phyloP scores from a whole-genome alignment of 2,888 invertebrate species.

The Meta bourneti region DNA sequence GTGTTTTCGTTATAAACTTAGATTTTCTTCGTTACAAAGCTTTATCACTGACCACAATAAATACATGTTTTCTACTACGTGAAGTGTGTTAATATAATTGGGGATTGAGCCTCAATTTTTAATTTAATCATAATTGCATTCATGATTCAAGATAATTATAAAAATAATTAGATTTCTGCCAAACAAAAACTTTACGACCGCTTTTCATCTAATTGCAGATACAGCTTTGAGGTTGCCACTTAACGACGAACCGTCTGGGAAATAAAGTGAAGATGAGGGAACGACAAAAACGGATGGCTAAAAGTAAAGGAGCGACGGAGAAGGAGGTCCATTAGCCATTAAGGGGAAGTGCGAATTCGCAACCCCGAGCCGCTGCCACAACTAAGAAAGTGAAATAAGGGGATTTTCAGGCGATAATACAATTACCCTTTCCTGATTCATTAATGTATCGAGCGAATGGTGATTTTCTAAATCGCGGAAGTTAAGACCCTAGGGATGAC shows the following conservation, averaged over 20 bases:
- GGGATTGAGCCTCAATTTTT: neutral
- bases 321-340: conserved; percentile 50
- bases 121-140: neutral
- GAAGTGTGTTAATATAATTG: too few species aligned
- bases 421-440: conserved; percentile 42
- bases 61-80: too few species aligned
- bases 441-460: conserved; percentile 14
- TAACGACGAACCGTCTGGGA: conserved; percentile 11
- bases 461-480: conserved; percentile 27
- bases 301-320: neutral
- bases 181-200: neutral
- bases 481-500: conserved; percentile 11
- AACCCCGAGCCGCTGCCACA: neutral
- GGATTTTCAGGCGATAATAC: conserved; percentile 28
- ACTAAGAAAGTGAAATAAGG: neutral
- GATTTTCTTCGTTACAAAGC: too few species aligned
- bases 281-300: conserved; percentile 1
- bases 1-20: too few species aligned
- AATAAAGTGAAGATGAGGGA: neutral
- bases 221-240: neutral
- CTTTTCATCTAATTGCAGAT: neutral
- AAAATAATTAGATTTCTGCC: neutral
- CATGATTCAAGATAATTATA: neutral
- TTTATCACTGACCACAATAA: too few species aligned
- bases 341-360: conserved; percentile 10